Evolutionary conservation across 37 sponge, comb jelly and placozoan genomes (phyloP).

Genomic region (Lycopodina hypogea): DNA sequence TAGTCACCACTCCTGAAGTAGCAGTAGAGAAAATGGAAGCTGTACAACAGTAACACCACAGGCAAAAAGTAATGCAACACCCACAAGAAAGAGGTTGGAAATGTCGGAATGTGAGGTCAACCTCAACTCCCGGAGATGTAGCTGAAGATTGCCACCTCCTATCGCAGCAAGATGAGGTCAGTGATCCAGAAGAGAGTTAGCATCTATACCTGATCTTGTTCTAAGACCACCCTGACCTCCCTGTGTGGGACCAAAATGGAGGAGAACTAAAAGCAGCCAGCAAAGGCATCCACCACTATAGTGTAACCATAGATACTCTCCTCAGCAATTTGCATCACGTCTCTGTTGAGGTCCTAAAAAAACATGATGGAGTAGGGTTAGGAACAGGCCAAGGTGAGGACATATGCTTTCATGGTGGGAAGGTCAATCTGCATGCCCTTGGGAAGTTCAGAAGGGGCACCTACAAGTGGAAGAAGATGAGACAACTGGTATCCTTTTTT

Average conservation of each 20-base stretch:
- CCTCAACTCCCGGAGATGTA: slow-evolving; percentile 66
- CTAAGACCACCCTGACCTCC: background rate
- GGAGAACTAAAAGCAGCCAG: slow-evolving; percentile 54
- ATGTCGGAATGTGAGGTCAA: slow-evolving; percentile 25
- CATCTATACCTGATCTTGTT: slow-evolving; percentile 24
- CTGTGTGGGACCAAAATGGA: slow-evolving; percentile 4
- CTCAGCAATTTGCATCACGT: slow-evolving; percentile 22
- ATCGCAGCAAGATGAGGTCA: slow-evolving; percentile 30
- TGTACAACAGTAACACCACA: slow-evolving; percentile 19
- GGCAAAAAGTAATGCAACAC: slow-evolving; percentile 17
- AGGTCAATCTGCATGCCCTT: background rate
- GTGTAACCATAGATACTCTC: slow-evolving; percentile 60
- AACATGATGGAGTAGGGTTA: slow-evolving; percentile 25
- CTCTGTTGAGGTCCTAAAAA: slow-evolving; percentile 32
- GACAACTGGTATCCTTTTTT: too few species aligned
- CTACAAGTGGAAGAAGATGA: background rate
- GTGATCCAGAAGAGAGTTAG: slow-evolving; percentile 59
- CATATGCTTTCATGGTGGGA: background rate
- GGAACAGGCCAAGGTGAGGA: background rate
- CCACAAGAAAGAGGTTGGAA: slow-evolving; percentile 45
- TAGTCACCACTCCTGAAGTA: background rate
- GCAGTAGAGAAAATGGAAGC: slow-evolving; percentile 27
- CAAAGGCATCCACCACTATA: slow-evolving; percentile 43
- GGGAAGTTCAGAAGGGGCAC: background rate
- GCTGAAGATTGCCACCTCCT: slow-evolving; percentile 41